A percentile compares a stretch with the other conserved stretches of the same genome.
phyloP scores from a whole-genome alignment of 2,113 vertebrate genomes.

The Pseudorectes ferrugineus region DNA sequence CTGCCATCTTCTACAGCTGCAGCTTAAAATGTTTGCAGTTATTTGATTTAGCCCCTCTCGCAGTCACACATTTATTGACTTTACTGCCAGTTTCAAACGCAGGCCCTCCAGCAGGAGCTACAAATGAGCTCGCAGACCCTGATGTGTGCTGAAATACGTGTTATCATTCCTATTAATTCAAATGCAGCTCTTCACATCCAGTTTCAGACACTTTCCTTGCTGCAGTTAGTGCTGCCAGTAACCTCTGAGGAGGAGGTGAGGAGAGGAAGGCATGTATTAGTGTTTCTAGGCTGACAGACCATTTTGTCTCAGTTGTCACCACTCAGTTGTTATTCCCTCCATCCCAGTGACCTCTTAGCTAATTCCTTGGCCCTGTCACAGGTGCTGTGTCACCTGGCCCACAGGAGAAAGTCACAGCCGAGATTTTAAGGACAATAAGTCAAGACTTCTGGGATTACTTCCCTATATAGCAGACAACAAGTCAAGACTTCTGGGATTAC shows the following conservation, averaged over 20 bases:
- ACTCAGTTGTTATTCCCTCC: not conserved
- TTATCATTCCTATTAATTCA: not conserved
- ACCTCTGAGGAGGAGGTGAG: not conserved
- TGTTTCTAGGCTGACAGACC: not conserved
- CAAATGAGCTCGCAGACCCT: not conserved
- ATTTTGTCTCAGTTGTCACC: not conserved
- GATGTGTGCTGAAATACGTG: accelerated
- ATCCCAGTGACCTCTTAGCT: not conserved
- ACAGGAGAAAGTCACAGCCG: not conserved
- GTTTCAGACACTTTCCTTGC: not conserved
- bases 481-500: too few relatives aligned
- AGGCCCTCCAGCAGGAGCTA: not conserved
- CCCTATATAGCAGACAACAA: not conserved
- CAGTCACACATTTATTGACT: not conserved
- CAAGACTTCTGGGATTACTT: not conserved
- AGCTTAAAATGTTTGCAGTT: not conserved
- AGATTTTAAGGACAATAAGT: not conserved
- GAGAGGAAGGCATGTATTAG: not conserved
- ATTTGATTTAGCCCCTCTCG: not conserved
- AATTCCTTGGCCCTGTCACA: not conserved
- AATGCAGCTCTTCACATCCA: not conserved
- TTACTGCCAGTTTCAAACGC: not conserved
- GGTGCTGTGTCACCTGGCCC: not conserved
- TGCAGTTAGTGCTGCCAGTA: not conserved
- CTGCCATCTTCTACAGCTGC: not conserved